Base-by-base conservation (phyloP, 2,113 vertebrate species). In the Engraulis encrasicolus region DNA sequence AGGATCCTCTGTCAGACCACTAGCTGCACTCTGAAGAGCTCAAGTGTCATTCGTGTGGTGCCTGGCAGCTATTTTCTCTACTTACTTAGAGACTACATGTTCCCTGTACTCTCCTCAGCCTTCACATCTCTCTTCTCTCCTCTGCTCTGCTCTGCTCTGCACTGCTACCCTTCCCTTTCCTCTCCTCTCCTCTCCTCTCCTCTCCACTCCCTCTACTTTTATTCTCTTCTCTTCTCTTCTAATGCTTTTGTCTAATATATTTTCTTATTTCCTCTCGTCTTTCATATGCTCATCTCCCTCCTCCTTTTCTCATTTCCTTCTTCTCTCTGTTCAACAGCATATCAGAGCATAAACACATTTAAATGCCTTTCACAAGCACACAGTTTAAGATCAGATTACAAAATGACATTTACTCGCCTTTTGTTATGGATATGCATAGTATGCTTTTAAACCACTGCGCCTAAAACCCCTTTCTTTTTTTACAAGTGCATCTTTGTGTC, bases 81-180 rank as follows among this genome's bases (percentile, higher is more conserved):
- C 66, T 74, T 74, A 74, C 34, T 74, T 74, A 74, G 31, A 74
- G 66, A 74, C 66, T 34, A 5, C 66, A 74, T 74, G 66, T 74
- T 74, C 66, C 31, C 66, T 17, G 66, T 34, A 31, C 80, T 58
- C 50, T 18, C 50, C 18, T 18, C 19, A 14, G 19, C 49, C 23
- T 49, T 80, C 79, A 49, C 50, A 48, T 79, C 78, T 19, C 19
- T 52, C 78, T n/a, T 78, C 45, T 37, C 78, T 50, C 48, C 12
- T 0, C 18, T 54, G n/a, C 50, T 27, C 31, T 9, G 7, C 20
- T 9, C 37, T n/a, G 27, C n/a, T n/a, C 79, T 45, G n/a, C 3
- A 5, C 36, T 38, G n/a, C 52, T 38, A 15, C 17, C 14, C 48
- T 18, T 66, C 27, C 79, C 50, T 49, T 66, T 58, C 77, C 17